Evolutionary conservation across 2,797 vertebrate species (phyloP), one percentile per base, ranked within the genome.

Genomic region (Micromesistius poutassou): DNA sequence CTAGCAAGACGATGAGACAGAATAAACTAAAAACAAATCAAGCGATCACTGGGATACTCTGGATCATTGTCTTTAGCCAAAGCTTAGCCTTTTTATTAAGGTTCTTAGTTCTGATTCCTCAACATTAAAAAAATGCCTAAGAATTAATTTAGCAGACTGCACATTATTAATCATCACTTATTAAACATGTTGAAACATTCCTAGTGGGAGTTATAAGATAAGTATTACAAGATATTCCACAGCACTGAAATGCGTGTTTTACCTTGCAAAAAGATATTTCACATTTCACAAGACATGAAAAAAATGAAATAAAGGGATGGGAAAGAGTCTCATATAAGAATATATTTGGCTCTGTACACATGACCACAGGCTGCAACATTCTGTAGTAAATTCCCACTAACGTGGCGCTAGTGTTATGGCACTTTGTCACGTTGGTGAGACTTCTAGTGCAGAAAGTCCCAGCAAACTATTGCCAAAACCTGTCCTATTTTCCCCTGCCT

Each of bases 401-500:
- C 85, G 84, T 72, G 25, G 77, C 78, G 86, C 80, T 86, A 79
- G 85, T 88, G 88, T 90, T 90, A 79, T 87, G 86, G 82, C 91
- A 88, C 85, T 87, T 77, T 87, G 89, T 91, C 88, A 90, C 80
- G 79, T 84, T 79, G 76, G 85, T 80, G 81, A 82, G 74, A 85
- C 88, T 40, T 93, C 89, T 84, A 86, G 83, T 83, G 85, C 82
- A 88, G 80, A 81, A 77, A 86, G 82, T 81, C 84, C 74, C 77
- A 72, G 82, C 77, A 87, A 73, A 77, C 84, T 80, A 82, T 86
- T 89, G 90, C 89, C 91, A 91, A 84, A 85, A 87, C 86, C 83
- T 92, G 91, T 85, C 90, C 93, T 84, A 90, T 91, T 94, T 93
- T 91, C 86, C 86, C 82, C 71, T 81, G 84, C 86, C 89, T 84